Conservation (phyloP, 2,888 invertebrate species). For the Tenthredo distinguenda region DNA sequence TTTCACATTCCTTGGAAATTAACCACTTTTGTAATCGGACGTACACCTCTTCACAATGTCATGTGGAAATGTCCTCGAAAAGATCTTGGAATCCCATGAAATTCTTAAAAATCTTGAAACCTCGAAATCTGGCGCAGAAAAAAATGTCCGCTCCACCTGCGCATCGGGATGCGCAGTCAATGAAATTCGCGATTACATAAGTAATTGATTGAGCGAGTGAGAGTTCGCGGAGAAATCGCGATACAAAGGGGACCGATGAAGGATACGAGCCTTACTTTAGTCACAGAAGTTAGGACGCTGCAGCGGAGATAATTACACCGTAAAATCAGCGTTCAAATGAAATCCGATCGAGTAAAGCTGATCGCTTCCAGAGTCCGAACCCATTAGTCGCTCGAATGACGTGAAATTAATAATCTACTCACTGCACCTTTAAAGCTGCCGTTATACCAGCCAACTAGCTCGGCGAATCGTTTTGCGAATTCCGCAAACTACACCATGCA, state of each 20-base stretch:
- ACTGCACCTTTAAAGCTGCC: not conserved
- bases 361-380: constrained; percentile 1
- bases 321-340: constrained; percentile 37
- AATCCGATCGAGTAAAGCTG: constrained; percentile 14
- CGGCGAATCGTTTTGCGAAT: not conserved
- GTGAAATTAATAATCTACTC: constrained; percentile 43
- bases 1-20: not conserved
- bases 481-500: not conserved
- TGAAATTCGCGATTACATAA: constrained; percentile 1
- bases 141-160: not conserved
- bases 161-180: not conserved
- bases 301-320: constrained; percentile 25
- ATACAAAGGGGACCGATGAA: constrained; percentile 31
- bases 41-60: not conserved
- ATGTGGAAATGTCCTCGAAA: not conserved
- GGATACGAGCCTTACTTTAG: constrained; percentile 7
- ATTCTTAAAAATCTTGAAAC: not conserved
- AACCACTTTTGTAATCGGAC: not conserved
- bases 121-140: not conserved
- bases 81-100: not conserved
- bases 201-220: constrained; percentile 13
- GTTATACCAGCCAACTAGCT: not conserved
- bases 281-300: constrained; percentile 21
- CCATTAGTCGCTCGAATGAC: constrained; percentile 43
- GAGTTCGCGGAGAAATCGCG: not conserved